A percentile compares a stretch with the other conserved stretches of the same genome.
Evolutionary conservation across 2,888 invertebrate species (phyloP).

Genomic region (Timema cristinae): DNA sequence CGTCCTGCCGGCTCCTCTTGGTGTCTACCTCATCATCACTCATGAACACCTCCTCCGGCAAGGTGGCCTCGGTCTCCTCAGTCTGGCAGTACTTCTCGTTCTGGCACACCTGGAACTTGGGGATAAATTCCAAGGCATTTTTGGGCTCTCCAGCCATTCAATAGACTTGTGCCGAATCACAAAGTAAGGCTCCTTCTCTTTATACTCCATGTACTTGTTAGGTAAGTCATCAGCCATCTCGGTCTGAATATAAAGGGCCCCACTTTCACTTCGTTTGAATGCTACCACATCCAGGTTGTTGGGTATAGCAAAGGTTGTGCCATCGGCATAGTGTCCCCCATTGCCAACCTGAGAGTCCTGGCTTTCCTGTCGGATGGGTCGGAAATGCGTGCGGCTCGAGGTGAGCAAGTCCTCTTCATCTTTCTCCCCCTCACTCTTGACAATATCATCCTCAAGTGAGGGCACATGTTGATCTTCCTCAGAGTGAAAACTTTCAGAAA

Average conservation of each 20-base stretch:
- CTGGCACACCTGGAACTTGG: slow-evolving; percentile 62
- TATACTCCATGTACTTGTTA: slow-evolving; percentile 47
- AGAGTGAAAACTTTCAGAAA: too few species aligned
- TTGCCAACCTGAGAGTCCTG: slow-evolving; percentile 41
- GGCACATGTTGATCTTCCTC: neutral
- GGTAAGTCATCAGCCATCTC: slow-evolving; percentile 40
- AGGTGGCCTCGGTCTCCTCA: slow-evolving; percentile 10
- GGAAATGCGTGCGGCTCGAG: slow-evolving; percentile 77
- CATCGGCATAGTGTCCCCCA: slow-evolving; percentile 59
- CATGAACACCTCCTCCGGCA: neutral
- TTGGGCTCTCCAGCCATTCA: slow-evolving; percentile 37
- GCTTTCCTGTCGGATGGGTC: slow-evolving; percentile 63
- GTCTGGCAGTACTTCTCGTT: slow-evolving; percentile 24
- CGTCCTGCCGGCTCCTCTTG: slow-evolving; percentile 22
- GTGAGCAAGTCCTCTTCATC: slow-evolving; percentile 67
- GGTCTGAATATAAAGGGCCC: slow-evolving; percentile 55
- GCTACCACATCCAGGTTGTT: slow-evolving; percentile 59
- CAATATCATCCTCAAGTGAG: neutral
- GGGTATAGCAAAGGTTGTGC: slow-evolving; percentile 66
- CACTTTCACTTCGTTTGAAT: slow-evolving; percentile 63
- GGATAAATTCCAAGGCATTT: slow-evolving; percentile 45
- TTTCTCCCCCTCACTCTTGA: slow-evolving; percentile 22
- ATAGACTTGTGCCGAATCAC: slow-evolving; percentile 48
- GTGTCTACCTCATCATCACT: slow-evolving; percentile 29
- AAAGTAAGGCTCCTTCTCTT: slow-evolving; percentile 41